Conservation (phyloP, 1,140 invertebrate species). For the Drosophila grimshawi region DNA sequence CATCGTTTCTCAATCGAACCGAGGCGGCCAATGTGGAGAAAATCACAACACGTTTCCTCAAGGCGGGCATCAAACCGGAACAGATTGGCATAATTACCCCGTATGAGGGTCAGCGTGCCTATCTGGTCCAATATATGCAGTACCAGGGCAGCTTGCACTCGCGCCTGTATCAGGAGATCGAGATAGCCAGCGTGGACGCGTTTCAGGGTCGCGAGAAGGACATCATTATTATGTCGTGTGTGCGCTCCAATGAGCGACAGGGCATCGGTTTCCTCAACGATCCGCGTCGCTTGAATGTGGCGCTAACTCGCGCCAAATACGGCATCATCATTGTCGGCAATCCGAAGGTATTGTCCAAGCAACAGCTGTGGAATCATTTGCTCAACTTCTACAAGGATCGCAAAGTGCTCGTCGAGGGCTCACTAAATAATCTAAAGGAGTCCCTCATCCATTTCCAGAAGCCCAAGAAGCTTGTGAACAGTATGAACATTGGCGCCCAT, state of each 20-base stretch:
- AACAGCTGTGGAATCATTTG: constrained; percentile 99
- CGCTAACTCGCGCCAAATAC: constrained; percentile 98
- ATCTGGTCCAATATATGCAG: constrained; percentile 99
- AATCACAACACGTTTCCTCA: constrained; percentile 96
- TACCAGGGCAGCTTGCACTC: constrained; percentile 98
- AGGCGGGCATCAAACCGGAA: constrained; percentile 97
- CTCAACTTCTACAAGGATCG: constrained; percentile 99
- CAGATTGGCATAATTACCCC: constrained; percentile 99
- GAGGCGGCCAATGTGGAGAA: constrained; percentile 99
- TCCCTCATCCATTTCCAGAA: constrained; percentile 98
- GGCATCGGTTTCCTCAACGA: constrained; percentile 99
- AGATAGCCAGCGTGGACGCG: constrained; percentile 99
- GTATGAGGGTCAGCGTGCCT: constrained; percentile 99
- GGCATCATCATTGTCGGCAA: constrained; percentile 99
- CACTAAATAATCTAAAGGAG: constrained; percentile 98
- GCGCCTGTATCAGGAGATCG: constrained; percentile 99
- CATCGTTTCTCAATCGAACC: constrained; percentile 98
- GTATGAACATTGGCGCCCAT: constrained; percentile 97
- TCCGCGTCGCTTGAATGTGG: constrained; percentile 98
- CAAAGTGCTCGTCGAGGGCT: constrained; percentile 98
- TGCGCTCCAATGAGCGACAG: constrained; percentile 96
- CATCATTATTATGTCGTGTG: constrained; percentile 99
- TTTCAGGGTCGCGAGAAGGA: constrained; percentile 99
- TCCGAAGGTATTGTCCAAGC: constrained; percentile 99
- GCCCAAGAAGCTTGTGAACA: constrained; percentile 97